Evolutionary conservation across 1,140 invertebrate genomes (phyloP).

Genomic region (Drosophila lini): DNA sequence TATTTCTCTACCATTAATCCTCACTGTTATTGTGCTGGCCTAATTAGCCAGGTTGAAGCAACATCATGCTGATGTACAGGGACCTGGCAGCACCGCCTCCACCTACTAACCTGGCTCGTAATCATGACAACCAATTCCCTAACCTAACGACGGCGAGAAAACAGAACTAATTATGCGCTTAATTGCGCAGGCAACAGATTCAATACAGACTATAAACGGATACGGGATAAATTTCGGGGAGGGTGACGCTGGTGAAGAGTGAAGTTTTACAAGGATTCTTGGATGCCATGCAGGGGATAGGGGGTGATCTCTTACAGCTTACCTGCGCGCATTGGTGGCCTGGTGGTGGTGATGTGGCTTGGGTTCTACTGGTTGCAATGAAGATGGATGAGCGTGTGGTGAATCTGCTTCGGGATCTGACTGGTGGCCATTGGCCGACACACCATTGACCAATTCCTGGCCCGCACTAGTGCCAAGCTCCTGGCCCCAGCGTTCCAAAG

Average conservation of each 20-base stretch:
- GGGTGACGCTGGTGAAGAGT: conserved; percentile 3
- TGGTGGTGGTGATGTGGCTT: conserved; percentile 51
- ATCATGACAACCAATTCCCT: conserved; percentile 23
- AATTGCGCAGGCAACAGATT: conserved; percentile 43
- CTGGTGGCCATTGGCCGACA: conserved; percentile 47
- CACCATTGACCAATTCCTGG: conserved; percentile 44
- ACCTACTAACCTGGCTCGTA: not conserved
- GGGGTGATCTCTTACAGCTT: conserved; percentile 31
- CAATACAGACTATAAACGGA: conserved; percentile 1
- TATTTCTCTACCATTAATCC: not conserved
- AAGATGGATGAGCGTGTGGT: conserved; percentile 23
- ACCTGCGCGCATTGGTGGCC: conserved; percentile 74
- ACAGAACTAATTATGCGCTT: conserved; percentile 52
- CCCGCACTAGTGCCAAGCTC: conserved; percentile 27
- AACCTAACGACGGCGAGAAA: conserved; percentile 16
- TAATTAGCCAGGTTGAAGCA: conserved; percentile 33
- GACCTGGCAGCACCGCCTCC: not conserved
- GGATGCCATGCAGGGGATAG: conserved; percentile 15
- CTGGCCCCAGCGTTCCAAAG: conserved; percentile 56
- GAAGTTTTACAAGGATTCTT: not conserved
- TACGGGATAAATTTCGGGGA: conserved; percentile 2
- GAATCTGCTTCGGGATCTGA: conserved; percentile 25
- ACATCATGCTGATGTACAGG: conserved; percentile 6
- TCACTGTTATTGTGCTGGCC: not conserved
- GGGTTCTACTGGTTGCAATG: conserved; percentile 51